These are phyloP conservation scores for Lasioglossum baleicum DNA, from an alignment of 1,140 invertebrate genomes.

Conservation along the genomic window DNA sequence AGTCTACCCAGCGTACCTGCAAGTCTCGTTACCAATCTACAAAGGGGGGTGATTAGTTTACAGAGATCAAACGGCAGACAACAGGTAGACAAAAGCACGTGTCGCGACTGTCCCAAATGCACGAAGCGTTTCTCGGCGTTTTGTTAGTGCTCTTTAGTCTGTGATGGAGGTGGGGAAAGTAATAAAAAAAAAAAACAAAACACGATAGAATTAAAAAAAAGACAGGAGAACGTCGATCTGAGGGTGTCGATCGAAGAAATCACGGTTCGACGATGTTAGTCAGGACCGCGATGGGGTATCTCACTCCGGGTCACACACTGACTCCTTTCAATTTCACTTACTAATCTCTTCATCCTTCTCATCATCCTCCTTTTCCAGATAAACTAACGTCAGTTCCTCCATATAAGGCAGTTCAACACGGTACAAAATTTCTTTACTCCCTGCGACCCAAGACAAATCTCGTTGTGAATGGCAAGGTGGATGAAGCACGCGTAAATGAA, in stretches of 20 bases:
- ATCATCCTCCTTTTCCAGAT: slow-evolving; percentile 86
- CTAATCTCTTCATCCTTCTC: slow-evolving; percentile 82
- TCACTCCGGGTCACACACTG: slow-evolving; percentile 53
- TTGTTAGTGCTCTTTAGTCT: slow-evolving; percentile 31
- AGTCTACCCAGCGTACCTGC: slow-evolving; percentile 6
- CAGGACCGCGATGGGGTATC: slow-evolving; percentile 16
- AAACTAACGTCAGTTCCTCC: slow-evolving; percentile 93
- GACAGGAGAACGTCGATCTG: background rate
- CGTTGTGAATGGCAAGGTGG: slow-evolving; percentile 61
- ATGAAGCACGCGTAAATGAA: slow-evolving; percentile 31
- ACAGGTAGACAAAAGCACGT: slow-evolving; percentile 39
- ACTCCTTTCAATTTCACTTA: slow-evolving; percentile 78
- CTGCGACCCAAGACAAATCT: slow-evolving; percentile 75
- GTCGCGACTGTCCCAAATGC: slow-evolving; percentile 44
- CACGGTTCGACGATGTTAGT: slow-evolving; percentile 45
- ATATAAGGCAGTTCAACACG: slow-evolving; percentile 93
- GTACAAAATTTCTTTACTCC: slow-evolving; percentile 92
- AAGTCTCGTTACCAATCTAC: background rate
- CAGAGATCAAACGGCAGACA: slow-evolving; percentile 17
- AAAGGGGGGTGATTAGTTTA: slow-evolving; percentile 8
- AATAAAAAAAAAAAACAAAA: slow-evolving; percentile 4
- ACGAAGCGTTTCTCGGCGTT: slow-evolving; percentile 18
- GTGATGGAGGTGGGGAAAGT: background rate
- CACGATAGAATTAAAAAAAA: background rate
- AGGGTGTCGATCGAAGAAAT: slow-evolving; percentile 5